Evolutionary conservation across 2,113 vertebrate species (phyloP).

Genomic region (Phyllostomus hastatus): DNA sequence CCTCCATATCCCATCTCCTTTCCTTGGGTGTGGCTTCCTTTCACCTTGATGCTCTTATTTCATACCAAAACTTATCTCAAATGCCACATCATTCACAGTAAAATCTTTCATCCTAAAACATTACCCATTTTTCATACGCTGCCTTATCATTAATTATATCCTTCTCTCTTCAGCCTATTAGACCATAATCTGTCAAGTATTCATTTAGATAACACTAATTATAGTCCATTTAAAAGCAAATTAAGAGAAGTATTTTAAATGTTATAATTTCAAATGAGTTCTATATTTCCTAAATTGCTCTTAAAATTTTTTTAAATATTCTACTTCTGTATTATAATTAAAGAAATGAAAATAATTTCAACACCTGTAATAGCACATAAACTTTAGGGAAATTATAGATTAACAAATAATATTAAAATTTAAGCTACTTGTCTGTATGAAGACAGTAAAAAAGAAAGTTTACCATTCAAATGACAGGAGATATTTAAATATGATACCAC

Average conservation of each 20-base stretch:
- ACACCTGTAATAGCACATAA: background rate
- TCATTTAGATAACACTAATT: background rate
- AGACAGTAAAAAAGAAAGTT: background rate
- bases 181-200: background rate
- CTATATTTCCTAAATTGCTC: background rate
- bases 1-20: background rate
- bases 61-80: background rate
- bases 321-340: background rate
- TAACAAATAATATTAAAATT: background rate
- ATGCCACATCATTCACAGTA: background rate
- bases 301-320: background rate
- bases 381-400: background rate
- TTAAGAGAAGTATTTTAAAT: conserved; percentile 27
- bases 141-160: background rate
- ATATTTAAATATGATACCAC: background rate
- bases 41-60: background rate
- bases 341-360: conserved; percentile 46
- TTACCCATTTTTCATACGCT: background rate
- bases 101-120: background rate
- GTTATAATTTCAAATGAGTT: background rate
- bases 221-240: background rate
- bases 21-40: background rate
- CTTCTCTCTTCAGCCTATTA: background rate
- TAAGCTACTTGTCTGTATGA: background rate
- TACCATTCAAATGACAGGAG: background rate